phyloP scores from a whole-genome alignment of 23 tunicate species.

The Corella eumyota region DNA sequence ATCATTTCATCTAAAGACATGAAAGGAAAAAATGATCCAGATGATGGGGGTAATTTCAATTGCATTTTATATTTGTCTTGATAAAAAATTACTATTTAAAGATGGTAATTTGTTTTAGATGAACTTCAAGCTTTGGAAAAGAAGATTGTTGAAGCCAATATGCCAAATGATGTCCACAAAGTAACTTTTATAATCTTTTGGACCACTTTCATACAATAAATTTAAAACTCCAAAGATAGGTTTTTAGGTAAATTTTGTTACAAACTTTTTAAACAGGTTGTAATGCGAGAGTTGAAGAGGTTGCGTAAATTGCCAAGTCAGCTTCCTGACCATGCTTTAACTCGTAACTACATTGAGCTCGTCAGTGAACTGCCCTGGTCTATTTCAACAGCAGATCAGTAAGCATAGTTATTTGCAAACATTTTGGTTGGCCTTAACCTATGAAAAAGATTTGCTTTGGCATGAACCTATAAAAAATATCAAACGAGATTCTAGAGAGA shows the following conservation, averaged over 20 bases:
- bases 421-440: background rate
- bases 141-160: conserved; percentile 17
- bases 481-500: too few relatives aligned
- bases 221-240: conserved; percentile 1
- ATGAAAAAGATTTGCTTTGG: too few relatives aligned
- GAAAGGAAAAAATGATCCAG: conserved; percentile 5
- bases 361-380: conserved; percentile 47
- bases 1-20: conserved; percentile 8
- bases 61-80: background rate
- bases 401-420: background rate
- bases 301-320: conserved; percentile 26
- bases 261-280: conserved; percentile 18
- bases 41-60: conserved; percentile 6
- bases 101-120: conserved; percentile 1
- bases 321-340: conserved; percentile 36
- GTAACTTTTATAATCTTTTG: conserved; percentile 1
- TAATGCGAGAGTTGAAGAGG: conserved; percentile 34
- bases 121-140: conserved; percentile 29
- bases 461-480: too few relatives aligned
- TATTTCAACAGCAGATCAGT: conserved; percentile 26
- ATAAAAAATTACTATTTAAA: background rate
- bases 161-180: conserved; percentile 27
- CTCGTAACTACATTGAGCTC: conserved; percentile 39
- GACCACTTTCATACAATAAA: background rate
- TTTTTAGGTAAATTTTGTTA: background rate